A percentile compares a stretch with the other conserved stretches of the same genome.
Evolutionary conservation across 2,113 vertebrate genomes (phyloP).

Genomic region (Psittacus erithacus): DNA sequence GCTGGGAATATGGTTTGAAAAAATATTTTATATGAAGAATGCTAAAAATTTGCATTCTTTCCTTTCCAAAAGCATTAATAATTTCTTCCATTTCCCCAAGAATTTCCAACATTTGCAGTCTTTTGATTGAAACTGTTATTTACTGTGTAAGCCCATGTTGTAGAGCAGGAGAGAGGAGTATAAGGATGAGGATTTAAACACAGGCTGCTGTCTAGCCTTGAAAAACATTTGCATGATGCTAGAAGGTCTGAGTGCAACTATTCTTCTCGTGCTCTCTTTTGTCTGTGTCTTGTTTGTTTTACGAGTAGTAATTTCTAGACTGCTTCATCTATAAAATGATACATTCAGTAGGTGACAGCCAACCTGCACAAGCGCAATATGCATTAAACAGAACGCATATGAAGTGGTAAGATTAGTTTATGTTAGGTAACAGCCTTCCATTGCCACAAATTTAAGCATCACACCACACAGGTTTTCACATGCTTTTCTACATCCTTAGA

Average conservation of each 20-base stretch:
- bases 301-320: not conserved
- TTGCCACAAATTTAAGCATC: not conserved
- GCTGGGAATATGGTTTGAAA: not conserved
- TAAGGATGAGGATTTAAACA: not conserved
- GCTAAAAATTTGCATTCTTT: not conserved
- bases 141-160: not conserved
- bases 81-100: not conserved
- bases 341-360: not conserved
- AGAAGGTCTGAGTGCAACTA: not conserved
- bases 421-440: not conserved
- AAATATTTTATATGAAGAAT: not conserved
- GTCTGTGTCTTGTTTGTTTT: not conserved
- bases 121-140: not conserved
- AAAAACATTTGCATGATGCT: rapidly evolving
- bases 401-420: not conserved
- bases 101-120: not conserved
- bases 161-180: not conserved
- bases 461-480: rapidly evolving
- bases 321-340: not conserved
- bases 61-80: not conserved
- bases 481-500: not conserved
- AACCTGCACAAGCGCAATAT: not conserved
- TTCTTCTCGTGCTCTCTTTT: not conserved
- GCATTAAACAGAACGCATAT: not conserved
- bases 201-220: not conserved